Conservation (phyloP, 2,113 vertebrate species). For the Lamprotornis superbus region DNA sequence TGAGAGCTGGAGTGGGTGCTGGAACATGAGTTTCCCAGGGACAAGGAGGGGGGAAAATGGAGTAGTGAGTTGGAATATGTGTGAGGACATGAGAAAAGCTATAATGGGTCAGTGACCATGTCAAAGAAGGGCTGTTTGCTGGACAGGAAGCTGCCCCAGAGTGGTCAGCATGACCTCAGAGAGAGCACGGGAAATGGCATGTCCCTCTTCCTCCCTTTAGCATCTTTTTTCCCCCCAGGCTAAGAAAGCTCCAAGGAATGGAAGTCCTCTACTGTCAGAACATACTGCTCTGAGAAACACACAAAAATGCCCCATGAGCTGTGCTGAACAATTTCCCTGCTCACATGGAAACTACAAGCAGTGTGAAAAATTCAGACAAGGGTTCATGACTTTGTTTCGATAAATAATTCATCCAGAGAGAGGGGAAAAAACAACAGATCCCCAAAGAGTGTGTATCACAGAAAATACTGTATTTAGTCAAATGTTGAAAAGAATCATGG, state of each 20-base stretch:
- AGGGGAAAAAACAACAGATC: not conserved
- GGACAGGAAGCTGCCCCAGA: not conserved
- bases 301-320: fast-evolving
- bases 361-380: not conserved
- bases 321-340: not conserved
- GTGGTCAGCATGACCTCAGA: not conserved
- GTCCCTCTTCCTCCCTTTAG: not conserved
- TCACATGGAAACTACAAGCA: not conserved
- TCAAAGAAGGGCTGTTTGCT: not conserved
- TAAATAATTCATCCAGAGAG: not conserved
- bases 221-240: not conserved
- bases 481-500: not conserved
- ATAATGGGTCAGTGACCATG: fast-evolving
- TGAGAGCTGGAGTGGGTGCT: not conserved
- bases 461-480: not conserved
- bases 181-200: not conserved
- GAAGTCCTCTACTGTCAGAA: not conserved
- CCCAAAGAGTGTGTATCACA: not conserved
- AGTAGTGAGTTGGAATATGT: not conserved
- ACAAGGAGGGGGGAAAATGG: not conserved
- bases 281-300: fast-evolving
- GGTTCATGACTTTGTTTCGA: not conserved
- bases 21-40: not conserved
- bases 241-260: not conserved
- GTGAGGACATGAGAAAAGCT: not conserved